Conservation (phyloP, 1,140 invertebrate genomes). For the Zaprionus capensis region DNA sequence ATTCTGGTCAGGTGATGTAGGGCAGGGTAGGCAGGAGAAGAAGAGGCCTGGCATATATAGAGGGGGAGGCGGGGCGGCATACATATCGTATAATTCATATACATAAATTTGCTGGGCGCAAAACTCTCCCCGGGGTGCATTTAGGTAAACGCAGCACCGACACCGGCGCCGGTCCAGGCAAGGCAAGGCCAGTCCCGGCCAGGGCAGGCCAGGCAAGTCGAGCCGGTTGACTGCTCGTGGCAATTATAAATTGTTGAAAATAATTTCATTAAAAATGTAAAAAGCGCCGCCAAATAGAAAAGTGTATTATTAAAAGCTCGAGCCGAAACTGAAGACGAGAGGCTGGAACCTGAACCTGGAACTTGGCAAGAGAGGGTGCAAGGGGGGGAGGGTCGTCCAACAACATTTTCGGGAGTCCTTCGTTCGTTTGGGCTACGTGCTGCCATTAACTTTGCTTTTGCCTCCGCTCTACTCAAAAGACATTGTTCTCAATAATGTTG, state of each 20-base stretch:
- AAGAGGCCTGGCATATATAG: conserved; percentile 2
- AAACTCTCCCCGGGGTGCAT: conserved; percentile 76
- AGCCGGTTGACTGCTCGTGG: conserved; percentile 61
- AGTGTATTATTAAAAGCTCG: conserved; percentile 57
- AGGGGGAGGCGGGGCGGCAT: conserved; percentile 1
- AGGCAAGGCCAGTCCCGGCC: conserved; percentile 5
- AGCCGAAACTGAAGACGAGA: conserved; percentile 20
- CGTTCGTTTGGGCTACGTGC: conserved; percentile 50
- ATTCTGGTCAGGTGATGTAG: conserved; percentile 1
- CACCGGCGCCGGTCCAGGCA: neutral
- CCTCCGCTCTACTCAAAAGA: conserved; percentile 18
- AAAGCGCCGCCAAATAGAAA: conserved; percentile 68
- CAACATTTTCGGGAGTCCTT: conserved; percentile 21
- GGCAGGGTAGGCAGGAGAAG: conserved; percentile 3
- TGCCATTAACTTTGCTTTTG: conserved; percentile 64
- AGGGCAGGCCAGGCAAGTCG: conserved; percentile 2
- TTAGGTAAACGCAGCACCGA: conserved; percentile 67
- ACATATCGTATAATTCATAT: conserved; percentile 57
- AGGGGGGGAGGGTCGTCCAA: conserved; percentile 7
- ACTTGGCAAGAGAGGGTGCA: neutral
- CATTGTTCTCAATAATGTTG: conserved; percentile 36
- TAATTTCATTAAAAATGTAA: conserved; percentile 83
- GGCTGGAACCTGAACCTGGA: neutral
- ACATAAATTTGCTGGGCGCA: conserved; percentile 71
- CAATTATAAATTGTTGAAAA: conserved; percentile 83